Evolutionary conservation across 1,140 invertebrate genomes (phyloP).

Genomic region (Pseudomyrmex gracilis): DNA sequence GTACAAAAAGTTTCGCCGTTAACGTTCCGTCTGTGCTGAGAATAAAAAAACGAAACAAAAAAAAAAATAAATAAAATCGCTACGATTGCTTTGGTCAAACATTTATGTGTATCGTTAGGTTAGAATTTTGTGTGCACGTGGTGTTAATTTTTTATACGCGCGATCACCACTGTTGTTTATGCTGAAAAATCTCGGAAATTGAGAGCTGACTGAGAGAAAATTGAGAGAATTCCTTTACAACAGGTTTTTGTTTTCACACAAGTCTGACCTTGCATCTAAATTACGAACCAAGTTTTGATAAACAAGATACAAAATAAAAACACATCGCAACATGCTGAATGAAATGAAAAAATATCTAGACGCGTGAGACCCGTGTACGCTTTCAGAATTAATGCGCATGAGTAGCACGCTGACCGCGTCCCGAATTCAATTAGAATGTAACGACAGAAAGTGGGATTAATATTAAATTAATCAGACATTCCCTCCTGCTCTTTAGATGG

Average conservation of each 20-base stretch:
- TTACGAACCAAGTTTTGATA: neutral
- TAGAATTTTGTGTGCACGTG: too few relatives aligned
- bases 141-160: too few relatives aligned
- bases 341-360: neutral
- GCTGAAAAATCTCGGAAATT: too few relatives aligned
- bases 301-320: constrained; percentile 5
- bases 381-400: neutral
- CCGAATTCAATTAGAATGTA: constrained; percentile 13
- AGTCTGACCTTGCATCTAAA: too few relatives aligned
- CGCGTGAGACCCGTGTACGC: too few relatives aligned
- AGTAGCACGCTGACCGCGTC: neutral
- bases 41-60: neutral
- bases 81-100: too few relatives aligned
- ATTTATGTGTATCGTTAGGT: too few relatives aligned
- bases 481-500: constrained; percentile 34
- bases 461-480: constrained; percentile 45
- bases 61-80: too few relatives aligned
- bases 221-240: too few relatives aligned
- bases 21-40: neutral
- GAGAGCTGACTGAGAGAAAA: too few relatives aligned
- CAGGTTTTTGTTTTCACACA: too few relatives aligned
- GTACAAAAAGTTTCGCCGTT: neutral
- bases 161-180: too few relatives aligned
- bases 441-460: neutral
- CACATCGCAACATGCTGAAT: neutral